Evolutionary conservation across 1,140 invertebrate genomes (phyloP).

Genomic region (Lepidurus arcticus): DNA sequence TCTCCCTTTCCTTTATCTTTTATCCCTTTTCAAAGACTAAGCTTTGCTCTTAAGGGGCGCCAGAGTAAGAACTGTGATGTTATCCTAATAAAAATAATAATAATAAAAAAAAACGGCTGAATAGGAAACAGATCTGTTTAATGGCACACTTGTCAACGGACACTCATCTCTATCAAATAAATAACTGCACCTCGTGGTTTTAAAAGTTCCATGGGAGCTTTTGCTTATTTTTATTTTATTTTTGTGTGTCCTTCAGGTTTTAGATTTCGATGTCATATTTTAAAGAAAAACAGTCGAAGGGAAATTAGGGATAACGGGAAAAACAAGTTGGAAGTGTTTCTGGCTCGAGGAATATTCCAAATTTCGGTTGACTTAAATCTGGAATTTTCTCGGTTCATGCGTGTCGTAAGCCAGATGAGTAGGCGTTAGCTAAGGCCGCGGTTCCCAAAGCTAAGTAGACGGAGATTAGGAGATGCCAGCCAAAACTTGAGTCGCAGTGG

Average conservation of each 20-base stretch:
- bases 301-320: neutral
- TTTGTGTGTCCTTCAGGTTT: no score
- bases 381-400: neutral
- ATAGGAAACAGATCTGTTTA: neutral
- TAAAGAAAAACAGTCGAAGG: neutral
- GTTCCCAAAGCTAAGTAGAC: neutral
- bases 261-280: neutral
- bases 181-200: neutral
- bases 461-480: slow-evolving; percentile 5
- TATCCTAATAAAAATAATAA: no score
- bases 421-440: slow-evolving; percentile 10
- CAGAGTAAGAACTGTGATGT: neutral
- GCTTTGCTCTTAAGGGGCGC: neutral
- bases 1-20: neutral
- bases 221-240: neutral
- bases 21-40: neutral
- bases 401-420: neutral
- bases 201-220: neutral
- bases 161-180: neutral
- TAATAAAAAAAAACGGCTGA: neutral
- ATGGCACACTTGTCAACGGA: neutral
- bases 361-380: no score
- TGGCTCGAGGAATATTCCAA: no score
- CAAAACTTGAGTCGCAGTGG: slow-evolving; percentile 18
- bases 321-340: neutral